Percentiles rank a stretch among this genome's conserved stretches.
Conservation (phyloP, 2,113 vertebrate genomes). For the Lanius ludovicianus region DNA sequence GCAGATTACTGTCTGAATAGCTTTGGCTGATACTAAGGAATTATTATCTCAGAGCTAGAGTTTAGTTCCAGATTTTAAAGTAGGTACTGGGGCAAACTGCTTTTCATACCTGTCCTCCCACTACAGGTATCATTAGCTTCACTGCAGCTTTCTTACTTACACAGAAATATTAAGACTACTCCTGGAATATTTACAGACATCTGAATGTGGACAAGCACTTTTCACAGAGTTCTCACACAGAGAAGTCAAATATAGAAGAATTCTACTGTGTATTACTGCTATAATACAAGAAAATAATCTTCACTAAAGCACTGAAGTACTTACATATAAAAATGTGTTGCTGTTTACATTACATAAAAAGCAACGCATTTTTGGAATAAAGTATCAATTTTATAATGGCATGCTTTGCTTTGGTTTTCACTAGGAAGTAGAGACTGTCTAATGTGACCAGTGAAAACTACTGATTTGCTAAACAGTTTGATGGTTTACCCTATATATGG, state of each 20-base stretch:
- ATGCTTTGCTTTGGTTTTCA: background rate
- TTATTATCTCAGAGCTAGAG: background rate
- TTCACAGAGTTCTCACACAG: background rate
- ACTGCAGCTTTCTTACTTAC: background rate
- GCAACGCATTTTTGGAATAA: background rate
- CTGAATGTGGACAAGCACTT: background rate
- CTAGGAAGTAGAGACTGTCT: background rate
- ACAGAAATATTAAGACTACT: background rate
- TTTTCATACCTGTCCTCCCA: background rate
- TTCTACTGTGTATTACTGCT: background rate
- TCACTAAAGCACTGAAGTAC: background rate
- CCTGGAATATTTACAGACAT: background rate
- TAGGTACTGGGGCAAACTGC: background rate
- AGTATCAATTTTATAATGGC: background rate
- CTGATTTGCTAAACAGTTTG: background rate
- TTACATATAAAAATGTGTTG: too few species aligned
- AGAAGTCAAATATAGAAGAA: background rate
- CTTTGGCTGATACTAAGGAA: background rate
- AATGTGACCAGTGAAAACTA: background rate
- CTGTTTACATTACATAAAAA: background rate
- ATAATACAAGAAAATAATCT: background rate
- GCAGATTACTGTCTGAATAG: background rate
- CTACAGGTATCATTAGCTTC: fast-evolving
- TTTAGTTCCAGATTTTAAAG: background rate
- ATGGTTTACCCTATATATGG: background rate